Evolutionary conservation across 2,113 vertebrate genomes (phyloP).

Genomic region (Nyctibius bracteatus): DNA sequence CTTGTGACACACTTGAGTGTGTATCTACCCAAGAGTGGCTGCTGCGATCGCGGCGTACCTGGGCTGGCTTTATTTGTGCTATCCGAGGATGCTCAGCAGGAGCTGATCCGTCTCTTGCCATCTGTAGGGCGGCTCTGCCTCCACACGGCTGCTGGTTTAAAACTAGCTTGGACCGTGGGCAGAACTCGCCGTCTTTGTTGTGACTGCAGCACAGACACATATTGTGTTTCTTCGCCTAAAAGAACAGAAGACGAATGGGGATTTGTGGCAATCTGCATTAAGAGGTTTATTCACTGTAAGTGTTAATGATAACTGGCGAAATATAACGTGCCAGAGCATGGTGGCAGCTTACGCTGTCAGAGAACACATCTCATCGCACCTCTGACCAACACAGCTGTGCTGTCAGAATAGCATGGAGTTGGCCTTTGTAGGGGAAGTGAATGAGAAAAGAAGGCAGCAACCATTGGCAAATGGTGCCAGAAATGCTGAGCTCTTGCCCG

Average conservation of each 20-base stretch:
- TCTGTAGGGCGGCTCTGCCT: neutral
- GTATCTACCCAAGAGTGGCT: neutral
- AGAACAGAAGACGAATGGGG: constrained; percentile 41
- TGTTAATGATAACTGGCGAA: constrained; percentile 41
- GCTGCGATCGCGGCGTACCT: neutral
- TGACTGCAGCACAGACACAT: constrained; percentile 33
- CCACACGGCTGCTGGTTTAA: constrained; percentile 29
- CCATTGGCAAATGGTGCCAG: neutral
- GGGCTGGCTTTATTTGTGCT: neutral
- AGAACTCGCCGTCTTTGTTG: constrained; percentile 48
- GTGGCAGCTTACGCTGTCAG: constrained; percentile 36
- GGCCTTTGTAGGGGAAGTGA: neutral
- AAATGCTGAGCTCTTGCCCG: neutral
- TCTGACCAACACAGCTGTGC: constrained; percentile 49
- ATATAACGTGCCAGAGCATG: constrained; percentile 25
- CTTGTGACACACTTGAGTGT: neutral
- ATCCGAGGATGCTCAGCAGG: neutral
- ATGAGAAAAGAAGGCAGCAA: neutral
- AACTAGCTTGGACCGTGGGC: constrained; percentile 23
- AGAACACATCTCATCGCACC: constrained; percentile 27
- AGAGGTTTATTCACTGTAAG: constrained; percentile 31
- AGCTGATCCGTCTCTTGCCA: neutral
- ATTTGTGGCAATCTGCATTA: neutral
- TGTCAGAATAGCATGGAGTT: neutral
- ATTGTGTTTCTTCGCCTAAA: constrained; percentile 13